A percentile compares a stretch with the other conserved stretches of the same genome.
phyloP scores from a whole-genome alignment of 1,140 invertebrate species.

The Brachionus plicatilis region DNA sequence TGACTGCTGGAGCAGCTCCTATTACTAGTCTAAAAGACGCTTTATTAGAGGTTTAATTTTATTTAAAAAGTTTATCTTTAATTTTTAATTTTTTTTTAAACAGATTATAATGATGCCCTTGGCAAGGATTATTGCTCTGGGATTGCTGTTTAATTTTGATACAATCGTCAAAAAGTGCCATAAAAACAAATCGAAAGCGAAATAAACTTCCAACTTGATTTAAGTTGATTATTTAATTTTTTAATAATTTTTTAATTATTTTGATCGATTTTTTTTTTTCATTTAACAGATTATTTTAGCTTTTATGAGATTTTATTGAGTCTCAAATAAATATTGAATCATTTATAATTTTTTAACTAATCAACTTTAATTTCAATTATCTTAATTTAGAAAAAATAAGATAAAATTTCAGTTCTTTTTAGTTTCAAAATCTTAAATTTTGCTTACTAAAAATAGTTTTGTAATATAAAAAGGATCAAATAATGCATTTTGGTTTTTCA shows the following conservation, averaged over 20 bases:
- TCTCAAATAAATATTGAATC: neutral
- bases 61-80: neutral
- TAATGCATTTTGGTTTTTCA: no score
- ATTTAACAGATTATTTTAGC: neutral
- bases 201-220: neutral
- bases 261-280: neutral
- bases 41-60: neutral
- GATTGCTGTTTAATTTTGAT: conserved; percentile 31
- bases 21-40: neutral
- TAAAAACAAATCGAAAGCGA: neutral
- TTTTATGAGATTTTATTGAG: conserved; percentile 3
- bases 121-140: neutral
- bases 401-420: no score
- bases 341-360: no score
- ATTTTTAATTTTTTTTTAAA: neutral
- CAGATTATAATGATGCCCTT: conserved; percentile 13
- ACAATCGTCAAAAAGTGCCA: neutral
- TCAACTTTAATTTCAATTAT: no score
- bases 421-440: no score
- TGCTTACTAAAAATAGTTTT: no score
- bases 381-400: neutral
- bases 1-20: conserved; percentile 20
- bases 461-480: no score
- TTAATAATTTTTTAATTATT: neutral
- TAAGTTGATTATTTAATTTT: neutral